Evolutionary conservation across 2,113 vertebrate species (phyloP).

Genomic region (Neotoma lepida): DNA sequence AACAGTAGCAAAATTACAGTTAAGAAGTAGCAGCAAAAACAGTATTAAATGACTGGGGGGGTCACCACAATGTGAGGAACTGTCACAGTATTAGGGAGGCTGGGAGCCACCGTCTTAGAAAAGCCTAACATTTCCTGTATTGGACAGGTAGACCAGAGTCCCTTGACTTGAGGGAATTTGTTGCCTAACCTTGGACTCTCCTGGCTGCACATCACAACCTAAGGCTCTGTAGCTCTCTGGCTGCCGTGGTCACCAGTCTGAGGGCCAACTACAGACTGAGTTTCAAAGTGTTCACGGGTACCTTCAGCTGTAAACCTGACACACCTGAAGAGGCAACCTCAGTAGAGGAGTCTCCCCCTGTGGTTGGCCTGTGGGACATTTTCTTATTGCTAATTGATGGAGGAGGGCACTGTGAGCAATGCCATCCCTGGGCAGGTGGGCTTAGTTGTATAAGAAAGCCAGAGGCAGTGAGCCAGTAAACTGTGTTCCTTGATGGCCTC

Average conservation of each 20-base stretch:
- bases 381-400: neutral
- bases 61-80: no score
- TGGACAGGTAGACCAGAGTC: neutral
- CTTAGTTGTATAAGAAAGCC: neutral
- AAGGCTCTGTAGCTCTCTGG: neutral
- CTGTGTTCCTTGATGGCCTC: neutral
- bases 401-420: neutral
- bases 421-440: neutral
- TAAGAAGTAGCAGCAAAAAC: no score
- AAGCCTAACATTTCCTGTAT: neutral
- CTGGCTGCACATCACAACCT: rapidly evolving
- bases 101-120: neutral
- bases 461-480: neutral
- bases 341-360: neutral
- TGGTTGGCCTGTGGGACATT: neutral
- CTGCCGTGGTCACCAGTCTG: neutral
- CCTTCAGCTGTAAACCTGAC: neutral
- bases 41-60: no score
- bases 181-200: neutral
- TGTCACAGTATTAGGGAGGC: no score
- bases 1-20: no score
- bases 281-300: neutral
- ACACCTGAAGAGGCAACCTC: neutral
- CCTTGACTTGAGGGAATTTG: neutral
- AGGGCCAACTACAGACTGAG: neutral